Conservation (phyloP, 2,888 invertebrate species). For the Microdon myrmicae region DNA sequence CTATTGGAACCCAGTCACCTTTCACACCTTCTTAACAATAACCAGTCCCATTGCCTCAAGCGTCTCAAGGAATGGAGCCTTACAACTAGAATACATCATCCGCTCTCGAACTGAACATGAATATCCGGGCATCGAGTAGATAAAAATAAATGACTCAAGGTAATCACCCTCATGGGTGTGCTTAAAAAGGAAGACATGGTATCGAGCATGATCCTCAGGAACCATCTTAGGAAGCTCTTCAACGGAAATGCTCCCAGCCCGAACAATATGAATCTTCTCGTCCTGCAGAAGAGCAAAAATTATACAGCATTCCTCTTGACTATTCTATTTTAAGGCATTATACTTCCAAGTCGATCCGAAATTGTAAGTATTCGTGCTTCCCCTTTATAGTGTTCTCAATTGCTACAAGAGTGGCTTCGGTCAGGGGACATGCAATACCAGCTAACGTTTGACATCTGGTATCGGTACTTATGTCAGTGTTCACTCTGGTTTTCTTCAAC, state of each 20-base stretch:
- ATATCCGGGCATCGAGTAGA: constrained; percentile 99
- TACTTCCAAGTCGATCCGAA: constrained; percentile 80
- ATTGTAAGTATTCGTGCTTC: constrained; percentile 88
- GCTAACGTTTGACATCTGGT: constrained; percentile 89
- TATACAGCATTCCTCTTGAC: background rate
- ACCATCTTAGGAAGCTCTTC: constrained; percentile 80
- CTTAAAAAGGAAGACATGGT: constrained; percentile 86
- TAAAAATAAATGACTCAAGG: constrained; percentile 88
- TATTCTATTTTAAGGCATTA: background rate
- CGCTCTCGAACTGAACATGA: constrained; percentile 95
- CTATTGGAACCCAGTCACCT: too few relatives aligned
- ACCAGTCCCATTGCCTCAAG: constrained; percentile 82
- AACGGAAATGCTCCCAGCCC: constrained; percentile 74
- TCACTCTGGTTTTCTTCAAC: constrained; percentile 76
- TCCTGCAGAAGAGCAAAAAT: constrained; percentile 69
- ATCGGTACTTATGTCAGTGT: constrained; percentile 82
- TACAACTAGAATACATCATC: constrained; percentile 99
- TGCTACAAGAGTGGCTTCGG: constrained; percentile 80
- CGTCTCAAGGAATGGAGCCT: constrained; percentile 86
- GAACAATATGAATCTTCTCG: constrained; percentile 87
- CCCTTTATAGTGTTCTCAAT: constrained; percentile 79
- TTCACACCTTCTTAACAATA: constrained; percentile 84
- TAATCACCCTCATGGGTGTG: constrained; percentile 95
- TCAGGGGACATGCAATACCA: constrained; percentile 90
- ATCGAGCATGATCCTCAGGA: constrained; percentile 81